Evolutionary conservation across 2,888 invertebrate genomes (phyloP).

Genomic region (Amblyjoppa fuscipennis): DNA sequence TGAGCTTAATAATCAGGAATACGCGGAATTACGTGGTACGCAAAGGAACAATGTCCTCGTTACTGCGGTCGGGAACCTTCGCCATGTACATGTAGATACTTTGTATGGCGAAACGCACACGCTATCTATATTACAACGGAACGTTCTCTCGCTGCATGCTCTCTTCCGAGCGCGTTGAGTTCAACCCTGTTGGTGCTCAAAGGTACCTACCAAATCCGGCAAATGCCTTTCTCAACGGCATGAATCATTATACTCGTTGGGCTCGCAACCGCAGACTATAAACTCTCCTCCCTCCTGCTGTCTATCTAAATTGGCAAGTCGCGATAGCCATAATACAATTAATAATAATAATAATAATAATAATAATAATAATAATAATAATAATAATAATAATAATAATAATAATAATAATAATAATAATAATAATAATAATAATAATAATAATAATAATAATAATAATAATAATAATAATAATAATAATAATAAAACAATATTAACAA

Average conservation of each 20-base stretch:
- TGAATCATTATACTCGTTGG: conserved; percentile 20
- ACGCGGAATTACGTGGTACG: conserved; percentile 71
- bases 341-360: neutral
- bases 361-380: neutral
- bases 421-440: too few relatives aligned
- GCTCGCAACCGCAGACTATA: conserved; percentile 5
- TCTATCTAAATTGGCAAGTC: neutral
- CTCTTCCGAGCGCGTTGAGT: conserved; percentile 3
- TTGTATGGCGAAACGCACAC: neutral
- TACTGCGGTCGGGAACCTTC: conserved; percentile 42
- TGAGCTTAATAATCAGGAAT: conserved; percentile 74
- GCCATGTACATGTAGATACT: neutral
- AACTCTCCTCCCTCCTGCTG: neutral
- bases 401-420: too few relatives aligned
- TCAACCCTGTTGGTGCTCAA: neutral
- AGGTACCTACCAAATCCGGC: conserved; percentile 32
- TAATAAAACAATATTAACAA: too few relatives aligned
- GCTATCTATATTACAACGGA: conserved; percentile 7
- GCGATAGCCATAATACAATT: neutral
- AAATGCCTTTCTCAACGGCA: conserved; percentile 19
- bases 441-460: too few relatives aligned
- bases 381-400: too few relatives aligned
- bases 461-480: too few relatives aligned
- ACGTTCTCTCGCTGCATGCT: neutral
- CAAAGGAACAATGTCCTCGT: conserved; percentile 70